These are phyloP conservation scores for Phylloscopus collybita DNA, from an alignment of 2,797 vertebrate species.

Conservation along the genomic window DNA sequence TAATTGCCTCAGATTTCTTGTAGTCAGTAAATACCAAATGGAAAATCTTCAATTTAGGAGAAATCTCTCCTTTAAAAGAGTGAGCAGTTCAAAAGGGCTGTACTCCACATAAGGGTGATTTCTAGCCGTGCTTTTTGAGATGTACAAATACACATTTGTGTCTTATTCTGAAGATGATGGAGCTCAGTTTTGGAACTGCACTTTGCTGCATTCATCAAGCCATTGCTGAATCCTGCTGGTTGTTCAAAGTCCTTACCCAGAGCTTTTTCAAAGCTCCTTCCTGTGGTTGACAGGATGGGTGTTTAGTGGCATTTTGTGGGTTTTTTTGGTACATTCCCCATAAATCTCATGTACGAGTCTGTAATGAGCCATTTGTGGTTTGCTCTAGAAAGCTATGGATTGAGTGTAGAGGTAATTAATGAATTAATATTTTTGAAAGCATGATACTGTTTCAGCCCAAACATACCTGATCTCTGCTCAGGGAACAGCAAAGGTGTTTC, in stretches of 20 bases:
- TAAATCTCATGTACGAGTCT: neutral
- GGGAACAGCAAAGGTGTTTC: neutral
- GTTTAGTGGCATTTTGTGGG: neutral
- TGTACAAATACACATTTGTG: neutral
- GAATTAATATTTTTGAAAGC: neutral
- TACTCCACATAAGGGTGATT: neutral
- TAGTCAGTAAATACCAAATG: conserved; percentile 7
- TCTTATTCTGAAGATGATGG: neutral
- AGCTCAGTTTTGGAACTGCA: neutral
- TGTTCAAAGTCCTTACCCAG: neutral
- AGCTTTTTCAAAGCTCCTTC: neutral
- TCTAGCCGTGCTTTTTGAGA: neutral
- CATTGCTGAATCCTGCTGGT: neutral
- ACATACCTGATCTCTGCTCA: neutral
- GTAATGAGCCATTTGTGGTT: neutral
- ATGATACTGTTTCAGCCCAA: neutral
- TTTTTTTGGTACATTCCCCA: accelerated
- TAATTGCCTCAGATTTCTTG: conserved; percentile 13
- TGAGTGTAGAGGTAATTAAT: too few species aligned
- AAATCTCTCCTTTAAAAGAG: neutral
- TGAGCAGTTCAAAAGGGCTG: neutral
- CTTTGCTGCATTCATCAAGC: neutral
- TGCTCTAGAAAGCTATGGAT: neutral
- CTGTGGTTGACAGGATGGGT: neutral
- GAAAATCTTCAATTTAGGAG: neutral